Percentiles rank a stretch among this genome's conserved stretches.
Conservation (phyloP, 2,797 vertebrate genomes). For the Coranthus polyacanthus region DNA sequence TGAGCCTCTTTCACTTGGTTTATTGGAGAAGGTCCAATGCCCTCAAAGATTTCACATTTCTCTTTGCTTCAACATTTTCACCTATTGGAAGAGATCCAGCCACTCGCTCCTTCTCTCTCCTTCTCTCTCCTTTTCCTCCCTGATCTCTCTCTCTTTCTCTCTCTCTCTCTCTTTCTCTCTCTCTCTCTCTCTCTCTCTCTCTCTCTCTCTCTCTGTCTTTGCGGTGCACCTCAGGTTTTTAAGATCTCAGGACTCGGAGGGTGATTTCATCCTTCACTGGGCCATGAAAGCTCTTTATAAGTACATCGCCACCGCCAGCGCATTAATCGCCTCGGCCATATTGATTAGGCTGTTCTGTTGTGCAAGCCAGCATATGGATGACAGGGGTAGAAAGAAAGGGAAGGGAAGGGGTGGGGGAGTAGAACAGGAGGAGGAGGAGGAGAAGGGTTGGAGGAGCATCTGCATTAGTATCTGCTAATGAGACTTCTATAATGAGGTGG, state of each 20-base stretch:
- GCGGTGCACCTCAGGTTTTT: constrained; percentile 52
- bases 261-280: constrained; percentile 88
- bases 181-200: not conserved
- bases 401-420: not conserved
- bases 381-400: constrained; percentile 6
- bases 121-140: not conserved
- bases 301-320: constrained; percentile 73
- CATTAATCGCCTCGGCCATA: constrained; percentile 81
- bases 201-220: constrained; percentile 34
- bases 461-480: constrained; percentile 61
- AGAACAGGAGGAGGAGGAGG: not conserved
- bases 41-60: constrained; percentile 53
- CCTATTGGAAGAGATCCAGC: constrained; percentile 34
- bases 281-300: constrained; percentile 86
- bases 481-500: constrained; percentile 51
- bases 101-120: not conserved
- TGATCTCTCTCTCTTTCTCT: constrained; percentile 1
- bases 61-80: constrained; percentile 45
- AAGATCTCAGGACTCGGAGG: constrained; percentile 68
- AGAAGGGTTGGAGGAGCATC: constrained; percentile 24
- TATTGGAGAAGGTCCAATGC: constrained; percentile 53
- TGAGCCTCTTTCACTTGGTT: constrained; percentile 38
- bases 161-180: constrained; percentile 43
- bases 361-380: constrained; percentile 65
- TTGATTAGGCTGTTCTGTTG: constrained; percentile 78